Evolutionary conservation across 2,113 vertebrate genomes (phyloP), one percentile per base, ranked within the genome.

Genomic region (Aegotheles bennettii): DNA sequence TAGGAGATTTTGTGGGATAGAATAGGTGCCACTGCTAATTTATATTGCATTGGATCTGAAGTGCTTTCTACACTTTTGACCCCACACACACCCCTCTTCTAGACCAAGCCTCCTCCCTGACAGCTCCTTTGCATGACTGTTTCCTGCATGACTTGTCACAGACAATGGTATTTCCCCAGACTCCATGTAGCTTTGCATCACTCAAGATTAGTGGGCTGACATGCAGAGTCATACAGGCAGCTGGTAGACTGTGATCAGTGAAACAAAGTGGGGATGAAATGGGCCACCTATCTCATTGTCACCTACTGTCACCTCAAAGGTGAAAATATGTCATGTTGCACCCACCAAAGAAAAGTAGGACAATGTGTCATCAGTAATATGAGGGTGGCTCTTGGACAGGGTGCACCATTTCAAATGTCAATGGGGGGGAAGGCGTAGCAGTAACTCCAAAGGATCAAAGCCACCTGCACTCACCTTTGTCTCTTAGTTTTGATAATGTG

Each of bases 81-180:
- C 87, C 59, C 79, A 33, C 54, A 19, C 45, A 86, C 57, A 42
- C 83, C 70, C 73, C 64, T 87, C 84, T 93, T 59, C 84, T 67
- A 75, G 63, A 83, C n/a, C 77, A 73, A 75, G 64, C 80, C 80
- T 90, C 74, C 60, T 61, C 68, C 85, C 63, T 91, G 76, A 74
- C 91, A 93, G 92, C 94, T 95, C 87, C 85, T 85, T 87, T 79
- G 60, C 80, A 85, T 93, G 87, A 47, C 86, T 82, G 43, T 79
- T 95, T 95, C 94, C 86, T 95, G 91, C 92, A 92, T 94, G 95
- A 91, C 87, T 88, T 91, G 77, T 93, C 97, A 84, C 95, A 93
- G 60, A 87, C 86, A 86, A 75, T 92, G 64, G 86, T 42, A 59
- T 81, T 96, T 96, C 88, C 87, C 84, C 74, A 63, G 65, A 88